phyloP scores from a whole-genome alignment of 1,140 invertebrate genomes.

The Cydia strobilella region DNA sequence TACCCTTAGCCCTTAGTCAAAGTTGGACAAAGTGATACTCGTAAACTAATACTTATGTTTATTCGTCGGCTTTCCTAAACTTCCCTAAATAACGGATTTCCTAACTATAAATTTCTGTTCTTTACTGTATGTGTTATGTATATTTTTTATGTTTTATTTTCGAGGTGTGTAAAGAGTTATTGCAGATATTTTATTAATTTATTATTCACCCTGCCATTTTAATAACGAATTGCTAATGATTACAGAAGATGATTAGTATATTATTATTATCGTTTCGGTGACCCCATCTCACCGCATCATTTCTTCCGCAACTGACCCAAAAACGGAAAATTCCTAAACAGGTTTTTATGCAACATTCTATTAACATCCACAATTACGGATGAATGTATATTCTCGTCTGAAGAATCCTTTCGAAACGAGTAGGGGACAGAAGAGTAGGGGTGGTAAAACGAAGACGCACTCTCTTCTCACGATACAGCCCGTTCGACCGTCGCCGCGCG shows the following conservation, averaged over 20 bases:
- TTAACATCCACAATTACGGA: slow-evolving; percentile 59
- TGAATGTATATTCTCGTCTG: slow-evolving; percentile 53
- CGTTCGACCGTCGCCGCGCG: slow-evolving; percentile 55
- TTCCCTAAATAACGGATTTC: too few relatives aligned
- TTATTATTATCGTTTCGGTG: not conserved
- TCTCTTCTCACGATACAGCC: slow-evolving; percentile 60
- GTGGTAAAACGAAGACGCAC: slow-evolving; percentile 70
- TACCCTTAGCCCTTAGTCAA: too few relatives aligned
- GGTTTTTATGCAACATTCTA: slow-evolving; percentile 64
- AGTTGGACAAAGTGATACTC: too few relatives aligned
- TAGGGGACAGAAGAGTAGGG: slow-evolving; percentile 70
- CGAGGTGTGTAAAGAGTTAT: too few relatives aligned
- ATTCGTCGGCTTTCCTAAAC: too few relatives aligned
- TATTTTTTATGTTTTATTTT: too few relatives aligned
- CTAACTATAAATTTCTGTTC: too few relatives aligned
- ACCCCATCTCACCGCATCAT: slow-evolving; percentile 9
- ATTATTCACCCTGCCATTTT: too few relatives aligned
- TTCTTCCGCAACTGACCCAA: slow-evolving; percentile 27
- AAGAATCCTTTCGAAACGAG: slow-evolving; percentile 75
- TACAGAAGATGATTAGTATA: not conserved
- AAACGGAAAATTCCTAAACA: slow-evolving; percentile 35
- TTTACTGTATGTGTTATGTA: too few relatives aligned
- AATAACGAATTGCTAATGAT: not conserved
- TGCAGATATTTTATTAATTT: too few relatives aligned
- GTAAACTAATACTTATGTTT: too few relatives aligned